Base-by-base conservation (phyloP, 2,888 invertebrate genomes). In the Dusona sp. region DNA sequence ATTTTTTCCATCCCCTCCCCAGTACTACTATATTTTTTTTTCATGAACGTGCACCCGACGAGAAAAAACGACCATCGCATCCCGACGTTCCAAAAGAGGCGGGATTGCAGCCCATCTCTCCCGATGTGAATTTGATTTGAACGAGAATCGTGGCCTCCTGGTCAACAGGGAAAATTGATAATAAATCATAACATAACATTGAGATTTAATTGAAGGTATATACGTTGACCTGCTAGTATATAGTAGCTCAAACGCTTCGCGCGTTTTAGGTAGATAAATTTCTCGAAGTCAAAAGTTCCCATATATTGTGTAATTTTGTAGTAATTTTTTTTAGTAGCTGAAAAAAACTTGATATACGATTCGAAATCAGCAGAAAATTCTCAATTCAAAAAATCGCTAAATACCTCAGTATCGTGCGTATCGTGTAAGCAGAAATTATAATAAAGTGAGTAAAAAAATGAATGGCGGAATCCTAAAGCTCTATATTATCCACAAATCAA, bases 1-100 rank as follows among this genome's bases (percentile, higher is more conserved):
- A 80, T 89, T 89, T 89, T 88, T 91, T 87, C 33, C 73, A 48
- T 33, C 33, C 13, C n/a, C 54, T 51, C 36, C 33, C n/a, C n/a
- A 54, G 16, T 16, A 16, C 16, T 16, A 16, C 16, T 7, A 13
- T 33, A 2, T 87, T 85, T 77, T 72, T 74, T 86, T 84, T 78
- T 64, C 29, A 79, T 48, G 36, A 73, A 74, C 65, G 83, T 83
- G 80, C 83, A 83, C 61, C 75, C 82, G 86, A 82, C 84, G 87
- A 79, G 74, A 84, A 84, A 86, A 86, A 86, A 86, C 73, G 77
- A 68, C 73, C 51, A 45, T 8, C 33, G 70, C 74, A 61, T 65
- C 61, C 48, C 68, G 36, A 75, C 65, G 45, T 64, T 51, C 7
- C 45, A 29, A 19, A 75, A 67, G n/a, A 67, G 48, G 57, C 22